Percentiles rank a stretch among this genome's conserved stretches.
phyloP scores from a whole-genome alignment of 2,797 vertebrate genomes.

The Sphenopsis melanotis region DNA sequence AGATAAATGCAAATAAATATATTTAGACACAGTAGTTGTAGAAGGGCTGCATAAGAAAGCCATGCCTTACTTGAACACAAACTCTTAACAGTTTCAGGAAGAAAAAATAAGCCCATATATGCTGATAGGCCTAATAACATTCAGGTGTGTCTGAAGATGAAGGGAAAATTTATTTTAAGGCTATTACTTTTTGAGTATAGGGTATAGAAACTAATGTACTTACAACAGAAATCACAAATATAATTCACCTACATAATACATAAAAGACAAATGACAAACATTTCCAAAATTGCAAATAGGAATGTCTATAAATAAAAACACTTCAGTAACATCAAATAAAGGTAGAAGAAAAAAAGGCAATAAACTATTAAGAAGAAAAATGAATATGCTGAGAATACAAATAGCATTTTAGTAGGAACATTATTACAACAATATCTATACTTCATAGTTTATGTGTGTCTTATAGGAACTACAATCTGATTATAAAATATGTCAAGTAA shows the following conservation, averaged over 20 bases:
- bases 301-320: neutral
- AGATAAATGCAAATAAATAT: neutral
- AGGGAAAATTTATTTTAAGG: neutral
- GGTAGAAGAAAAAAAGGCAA: neutral
- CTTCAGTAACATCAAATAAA: neutral
- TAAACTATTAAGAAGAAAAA: neutral
- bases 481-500: neutral
- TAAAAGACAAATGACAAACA: neutral
- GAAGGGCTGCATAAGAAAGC: neutral
- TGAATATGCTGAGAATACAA: neutral
- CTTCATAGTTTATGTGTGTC: neutral
- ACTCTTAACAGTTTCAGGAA: neutral
- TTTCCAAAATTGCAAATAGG: neutral
- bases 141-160: neutral
- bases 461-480: neutral
- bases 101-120: neutral
- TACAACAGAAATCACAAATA: neutral
- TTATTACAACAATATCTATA: neutral
- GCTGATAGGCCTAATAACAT: neutral
- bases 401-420: neutral
- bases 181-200: neutral
- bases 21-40: neutral
- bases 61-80: neutral
- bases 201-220: neutral
- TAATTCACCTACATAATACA: neutral